A percentile compares a stretch with the other conserved stretches of the same genome.
Conservation (phyloP, 2,797 vertebrate genomes). For the Pterois miles region DNA sequence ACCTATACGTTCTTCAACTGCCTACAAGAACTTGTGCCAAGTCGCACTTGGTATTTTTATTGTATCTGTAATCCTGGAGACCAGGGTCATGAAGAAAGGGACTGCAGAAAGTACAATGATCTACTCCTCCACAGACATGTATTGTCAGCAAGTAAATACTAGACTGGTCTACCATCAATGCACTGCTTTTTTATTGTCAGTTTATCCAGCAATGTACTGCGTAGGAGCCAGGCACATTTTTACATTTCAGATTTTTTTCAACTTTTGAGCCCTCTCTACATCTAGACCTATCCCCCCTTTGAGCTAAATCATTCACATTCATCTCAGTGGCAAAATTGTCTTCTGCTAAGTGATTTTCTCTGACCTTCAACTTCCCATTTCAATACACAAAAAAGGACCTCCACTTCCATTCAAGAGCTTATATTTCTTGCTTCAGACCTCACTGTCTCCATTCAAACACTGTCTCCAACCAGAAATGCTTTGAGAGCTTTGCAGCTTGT, state of each 20-base stretch:
- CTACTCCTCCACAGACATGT: neutral
- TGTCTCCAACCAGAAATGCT: neutral
- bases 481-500: constrained; percentile 2
- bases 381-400: constrained; percentile 4
- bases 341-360: constrained; percentile 24
- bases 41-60: neutral
- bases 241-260: no score
- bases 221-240: neutral
- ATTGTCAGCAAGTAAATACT: neutral
- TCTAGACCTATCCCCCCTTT: constrained; percentile 5
- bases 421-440: constrained; percentile 24
- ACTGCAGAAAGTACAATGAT: neutral
- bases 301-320: constrained; percentile 29
- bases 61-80: neutral
- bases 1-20: neutral
- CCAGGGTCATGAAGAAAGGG: neutral
- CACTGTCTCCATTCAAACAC: constrained; percentile 17
- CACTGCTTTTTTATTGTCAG: neutral
- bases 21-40: neutral
- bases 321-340: constrained; percentile 16
- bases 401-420: neutral
- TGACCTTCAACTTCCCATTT: constrained; percentile 51
- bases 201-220: neutral
- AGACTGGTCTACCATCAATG: neutral
- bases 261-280: neutral